Base-by-base conservation (phyloP, 92 coral and sea anemone genomes). In the Anthopleura xanthogrammica region DNA sequence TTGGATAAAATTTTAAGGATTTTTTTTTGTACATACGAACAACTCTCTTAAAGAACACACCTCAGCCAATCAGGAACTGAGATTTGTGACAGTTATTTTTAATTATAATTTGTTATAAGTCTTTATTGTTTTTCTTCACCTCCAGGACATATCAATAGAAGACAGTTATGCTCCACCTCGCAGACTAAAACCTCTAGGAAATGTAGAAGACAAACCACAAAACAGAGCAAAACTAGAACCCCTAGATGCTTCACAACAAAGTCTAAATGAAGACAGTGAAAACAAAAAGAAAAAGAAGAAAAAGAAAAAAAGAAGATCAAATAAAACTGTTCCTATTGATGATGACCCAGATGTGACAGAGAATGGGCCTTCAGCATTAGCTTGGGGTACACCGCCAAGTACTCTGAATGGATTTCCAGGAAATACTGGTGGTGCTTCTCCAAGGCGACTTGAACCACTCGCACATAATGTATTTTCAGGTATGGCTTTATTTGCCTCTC, bases 321-420 rank as follows among this genome's bases (percentile, higher is more conserved):
- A 88, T 72, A 93, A 92, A 42, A 93, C 94, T 19, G 98, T 95
- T 19, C 87, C 92, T 19, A 89, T 87, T 19, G 88, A 80, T 54
- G 90, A 91, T 55, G 88, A 79, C 4, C 79, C 39, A 8, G 92
- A 79, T 11, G 80, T 82, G 16, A 52, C 39, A 12, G 77, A 80
- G 40, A 78, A 83, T 22, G 40, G 75, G 11, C 73, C 87, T 54
- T 89, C 92, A 2, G 83, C 85, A 5, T 79, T 85, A 12, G 98
- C 98, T 16, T 95, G 98, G 98, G 92, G 79, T 52, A 83, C 92
- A 11, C 95, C 93, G 0, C 81, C 95, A 2, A 52, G 92, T 20
- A 85, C 91, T 66, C 73, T 95, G 54, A 93, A 95, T 83, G 98
- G 98, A 29, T 90, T 93, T 72, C 91, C 98, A 20, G 94, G 91